Conservation (phyloP, 2,113 vertebrate genomes). For the Menidia beryllina region DNA sequence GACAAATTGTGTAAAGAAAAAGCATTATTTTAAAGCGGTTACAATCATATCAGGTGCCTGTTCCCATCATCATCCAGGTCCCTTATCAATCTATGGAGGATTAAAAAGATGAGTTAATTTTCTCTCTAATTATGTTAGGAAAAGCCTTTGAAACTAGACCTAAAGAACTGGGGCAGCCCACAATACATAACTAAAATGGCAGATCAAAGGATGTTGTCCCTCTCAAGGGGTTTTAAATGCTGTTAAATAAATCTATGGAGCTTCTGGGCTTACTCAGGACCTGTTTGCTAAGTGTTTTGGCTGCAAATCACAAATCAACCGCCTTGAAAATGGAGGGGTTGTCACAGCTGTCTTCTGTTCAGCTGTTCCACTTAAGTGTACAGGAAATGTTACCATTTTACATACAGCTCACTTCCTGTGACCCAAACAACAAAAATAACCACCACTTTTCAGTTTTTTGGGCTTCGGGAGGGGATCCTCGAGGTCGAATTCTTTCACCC, state of each 20-base stretch:
- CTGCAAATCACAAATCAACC: background rate
- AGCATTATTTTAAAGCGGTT: too few species aligned
- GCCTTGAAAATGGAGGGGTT: constrained; percentile 3
- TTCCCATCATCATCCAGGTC: too few species aligned
- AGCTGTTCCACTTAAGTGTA: constrained; percentile 17
- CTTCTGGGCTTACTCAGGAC: background rate
- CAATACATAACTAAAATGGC: too few species aligned
- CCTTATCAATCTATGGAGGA: too few species aligned
- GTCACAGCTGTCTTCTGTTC: constrained; percentile 33
- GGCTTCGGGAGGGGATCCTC: constrained; percentile 13
- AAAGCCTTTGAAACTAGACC: too few species aligned
- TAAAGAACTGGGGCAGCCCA: too few species aligned
- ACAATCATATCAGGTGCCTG: too few species aligned
- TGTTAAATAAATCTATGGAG: background rate
- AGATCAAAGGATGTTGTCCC: too few species aligned
- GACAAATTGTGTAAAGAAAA: too few species aligned
- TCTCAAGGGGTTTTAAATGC: background rate
- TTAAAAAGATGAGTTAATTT: too few species aligned
- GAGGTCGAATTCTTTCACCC: background rate
- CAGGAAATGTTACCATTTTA: constrained; percentile 55
- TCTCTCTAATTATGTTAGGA: too few species aligned
- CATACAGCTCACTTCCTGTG: constrained; percentile 53
- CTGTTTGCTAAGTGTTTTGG: background rate
- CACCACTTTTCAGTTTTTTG: background rate
- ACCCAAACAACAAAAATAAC: constrained; percentile 24